Evolutionary conservation across 2,113 vertebrate genomes (phyloP).

Genomic region (Saguinus midas): DNA sequence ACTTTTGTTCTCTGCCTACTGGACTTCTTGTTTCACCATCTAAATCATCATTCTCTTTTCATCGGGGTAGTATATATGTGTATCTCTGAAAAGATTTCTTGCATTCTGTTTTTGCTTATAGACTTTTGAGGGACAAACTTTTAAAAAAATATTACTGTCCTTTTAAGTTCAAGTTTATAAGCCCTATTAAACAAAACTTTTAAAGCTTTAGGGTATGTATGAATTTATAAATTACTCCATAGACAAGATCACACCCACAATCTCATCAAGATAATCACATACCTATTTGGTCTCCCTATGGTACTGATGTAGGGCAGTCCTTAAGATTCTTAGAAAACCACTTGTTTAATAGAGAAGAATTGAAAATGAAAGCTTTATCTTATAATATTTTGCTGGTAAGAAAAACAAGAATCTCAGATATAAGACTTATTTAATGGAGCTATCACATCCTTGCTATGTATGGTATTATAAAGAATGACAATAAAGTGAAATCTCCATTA

Average conservation of each 20-base stretch:
- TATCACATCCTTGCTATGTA: not conserved
- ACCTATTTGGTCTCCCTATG: not conserved
- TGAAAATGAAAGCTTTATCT: not conserved
- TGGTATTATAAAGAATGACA: not conserved
- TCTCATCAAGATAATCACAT: not conserved
- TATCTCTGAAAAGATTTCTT: not conserved
- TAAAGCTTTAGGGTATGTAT: not conserved
- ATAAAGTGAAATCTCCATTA: not conserved
- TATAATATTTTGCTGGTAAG: not conserved
- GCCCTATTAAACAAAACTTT: not conserved
- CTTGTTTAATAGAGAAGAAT: not conserved
- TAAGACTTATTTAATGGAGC: not conserved
- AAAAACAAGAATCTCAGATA: not conserved
- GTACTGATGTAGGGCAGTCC: not conserved
- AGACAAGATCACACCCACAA: not conserved
- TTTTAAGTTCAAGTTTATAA: not conserved
- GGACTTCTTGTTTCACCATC: not conserved
- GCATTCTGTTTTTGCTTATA: not conserved
- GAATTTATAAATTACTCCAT: not conserved
- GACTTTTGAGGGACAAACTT: not conserved
- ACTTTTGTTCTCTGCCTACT: not conserved
- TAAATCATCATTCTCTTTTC: not conserved
- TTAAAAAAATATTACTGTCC: not conserved
- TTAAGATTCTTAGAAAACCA: not conserved
- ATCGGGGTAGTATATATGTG: not conserved